Evolutionary conservation across 30 jellyfish, hydroid and myxozoan genomes (phyloP).

Genomic region (Aurelia sp.): DNA sequence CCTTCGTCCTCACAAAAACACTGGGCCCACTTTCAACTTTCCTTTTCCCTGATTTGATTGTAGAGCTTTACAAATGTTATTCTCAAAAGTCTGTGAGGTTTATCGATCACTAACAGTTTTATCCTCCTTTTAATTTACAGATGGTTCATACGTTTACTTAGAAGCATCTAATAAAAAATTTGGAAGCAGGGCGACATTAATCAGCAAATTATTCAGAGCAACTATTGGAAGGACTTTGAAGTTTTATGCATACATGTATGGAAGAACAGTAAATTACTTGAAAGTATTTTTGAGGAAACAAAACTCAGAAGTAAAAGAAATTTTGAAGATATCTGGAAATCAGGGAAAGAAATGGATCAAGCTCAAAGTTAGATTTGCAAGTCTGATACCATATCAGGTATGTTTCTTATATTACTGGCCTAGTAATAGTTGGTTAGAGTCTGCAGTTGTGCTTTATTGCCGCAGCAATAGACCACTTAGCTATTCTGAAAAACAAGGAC

Average conservation of each 20-base stretch:
- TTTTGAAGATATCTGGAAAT: conserved; percentile 54
- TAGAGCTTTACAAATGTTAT: too few relatives aligned
- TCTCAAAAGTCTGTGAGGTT: too few relatives aligned
- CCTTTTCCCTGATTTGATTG: too few relatives aligned
- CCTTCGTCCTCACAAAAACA: too few relatives aligned
- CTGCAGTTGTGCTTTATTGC: too few relatives aligned
- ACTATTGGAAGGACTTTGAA: conserved; percentile 47
- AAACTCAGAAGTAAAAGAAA: conserved; percentile 28
- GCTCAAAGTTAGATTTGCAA: conserved; percentile 25
- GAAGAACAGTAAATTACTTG: conserved; percentile 42
- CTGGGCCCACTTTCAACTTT: too few relatives aligned
- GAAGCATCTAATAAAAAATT: conserved; percentile 57
- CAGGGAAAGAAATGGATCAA: conserved; percentile 57
- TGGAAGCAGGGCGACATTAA: conserved; percentile 38
- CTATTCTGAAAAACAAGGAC: too few relatives aligned
- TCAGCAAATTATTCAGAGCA: conserved; percentile 29
- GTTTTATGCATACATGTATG: conserved; percentile 51
- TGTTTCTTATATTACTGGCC: not conserved
- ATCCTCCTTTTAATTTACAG: not conserved
- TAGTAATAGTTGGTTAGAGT: too few relatives aligned
- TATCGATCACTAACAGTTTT: too few relatives aligned
- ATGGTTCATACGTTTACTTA: conserved; percentile 59
- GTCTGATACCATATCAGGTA: conserved; percentile 60
- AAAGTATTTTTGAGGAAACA: conserved; percentile 22
- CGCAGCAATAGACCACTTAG: too few relatives aligned